Conservation (phyloP, 2,888 invertebrate species). For the Cacoxenus indagator region DNA sequence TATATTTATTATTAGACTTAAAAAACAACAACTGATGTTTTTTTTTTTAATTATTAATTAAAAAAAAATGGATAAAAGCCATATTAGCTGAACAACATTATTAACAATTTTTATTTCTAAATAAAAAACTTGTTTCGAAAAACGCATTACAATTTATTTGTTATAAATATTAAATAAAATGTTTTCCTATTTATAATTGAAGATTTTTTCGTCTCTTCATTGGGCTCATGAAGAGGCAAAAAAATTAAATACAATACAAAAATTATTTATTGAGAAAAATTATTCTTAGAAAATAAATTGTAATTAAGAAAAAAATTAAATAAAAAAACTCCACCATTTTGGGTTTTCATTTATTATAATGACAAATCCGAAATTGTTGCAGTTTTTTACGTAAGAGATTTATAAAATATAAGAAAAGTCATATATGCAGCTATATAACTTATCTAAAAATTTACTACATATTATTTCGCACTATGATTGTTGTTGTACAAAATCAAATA, state of each 20-base stretch:
- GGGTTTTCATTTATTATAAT: slow-evolving; percentile 23
- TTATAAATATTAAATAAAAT: background rate
- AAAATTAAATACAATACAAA: slow-evolving; percentile 40
- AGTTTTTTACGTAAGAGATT: too few species aligned
- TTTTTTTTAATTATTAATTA: too few species aligned
- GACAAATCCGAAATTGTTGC: slow-evolving; percentile 3
- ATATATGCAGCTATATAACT: slow-evolving; percentile 38
- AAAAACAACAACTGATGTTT: background rate
- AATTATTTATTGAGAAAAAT: slow-evolving; percentile 26
- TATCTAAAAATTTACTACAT: slow-evolving; percentile 46
- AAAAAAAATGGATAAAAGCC: background rate
- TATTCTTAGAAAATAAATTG: slow-evolving; percentile 45
- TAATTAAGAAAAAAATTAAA: slow-evolving; percentile 33
- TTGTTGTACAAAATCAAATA: slow-evolving; percentile 46
- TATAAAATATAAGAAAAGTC: background rate
- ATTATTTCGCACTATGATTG: slow-evolving; percentile 63
- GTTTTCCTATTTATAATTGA: slow-evolving; percentile 42
- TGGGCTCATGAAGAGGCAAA: slow-evolving; percentile 69
- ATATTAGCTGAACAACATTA: background rate
- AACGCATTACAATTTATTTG: background rate
- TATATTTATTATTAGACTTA: background rate
- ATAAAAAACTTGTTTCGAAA: slow-evolving; percentile 24
- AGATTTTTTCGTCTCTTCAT: slow-evolving; percentile 61
- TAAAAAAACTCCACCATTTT: slow-evolving; percentile 21
- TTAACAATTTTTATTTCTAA: slow-evolving; percentile 19